Conservation (phyloP, 2,113 vertebrate species). For the Scomber scombrus region DNA sequence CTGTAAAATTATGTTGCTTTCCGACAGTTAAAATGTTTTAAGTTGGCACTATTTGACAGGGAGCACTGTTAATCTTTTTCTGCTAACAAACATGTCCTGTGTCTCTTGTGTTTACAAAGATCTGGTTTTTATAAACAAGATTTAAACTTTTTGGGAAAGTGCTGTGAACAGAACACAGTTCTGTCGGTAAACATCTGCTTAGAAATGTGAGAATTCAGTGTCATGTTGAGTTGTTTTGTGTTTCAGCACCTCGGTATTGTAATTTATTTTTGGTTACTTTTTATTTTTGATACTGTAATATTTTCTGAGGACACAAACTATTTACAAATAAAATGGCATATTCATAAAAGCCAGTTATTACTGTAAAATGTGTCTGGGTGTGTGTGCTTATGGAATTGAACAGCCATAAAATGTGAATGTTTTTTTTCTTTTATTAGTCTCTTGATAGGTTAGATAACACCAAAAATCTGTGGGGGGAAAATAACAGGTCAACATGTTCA, state of each 20-base stretch:
- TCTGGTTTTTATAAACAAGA: slow-evolving; percentile 42
- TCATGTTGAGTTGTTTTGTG: slow-evolving; percentile 24
- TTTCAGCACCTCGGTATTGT: slow-evolving; percentile 48
- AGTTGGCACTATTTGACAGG: slow-evolving; percentile 23
- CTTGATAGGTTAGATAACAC: neutral
- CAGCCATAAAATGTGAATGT: slow-evolving; percentile 37
- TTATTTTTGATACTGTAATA: slow-evolving; percentile 77
- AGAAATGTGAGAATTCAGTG: slow-evolving; percentile 38
- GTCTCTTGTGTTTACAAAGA: slow-evolving; percentile 50
- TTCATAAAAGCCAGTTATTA: slow-evolving; percentile 46
- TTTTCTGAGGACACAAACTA: slow-evolving; percentile 37
- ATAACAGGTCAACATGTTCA: neutral
- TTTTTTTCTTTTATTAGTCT: neutral
- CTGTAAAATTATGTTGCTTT: slow-evolving; percentile 10
- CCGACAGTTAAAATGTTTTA: slow-evolving; percentile 8
- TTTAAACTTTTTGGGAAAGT: slow-evolving; percentile 26
- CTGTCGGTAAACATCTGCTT: slow-evolving; percentile 5
- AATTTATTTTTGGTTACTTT: slow-evolving; percentile 69
- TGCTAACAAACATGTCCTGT: neutral
- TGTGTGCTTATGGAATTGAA: slow-evolving; percentile 13
- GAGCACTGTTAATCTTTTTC: neutral
- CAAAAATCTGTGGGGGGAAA: neutral
- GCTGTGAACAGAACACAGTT: slow-evolving; percentile 13
- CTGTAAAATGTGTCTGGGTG: slow-evolving; percentile 39
- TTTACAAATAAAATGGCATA: slow-evolving; percentile 39